Evolutionary conservation across 2,113 vertebrate genomes (phyloP).

Genomic region (Catagonus wagneri): DNA sequence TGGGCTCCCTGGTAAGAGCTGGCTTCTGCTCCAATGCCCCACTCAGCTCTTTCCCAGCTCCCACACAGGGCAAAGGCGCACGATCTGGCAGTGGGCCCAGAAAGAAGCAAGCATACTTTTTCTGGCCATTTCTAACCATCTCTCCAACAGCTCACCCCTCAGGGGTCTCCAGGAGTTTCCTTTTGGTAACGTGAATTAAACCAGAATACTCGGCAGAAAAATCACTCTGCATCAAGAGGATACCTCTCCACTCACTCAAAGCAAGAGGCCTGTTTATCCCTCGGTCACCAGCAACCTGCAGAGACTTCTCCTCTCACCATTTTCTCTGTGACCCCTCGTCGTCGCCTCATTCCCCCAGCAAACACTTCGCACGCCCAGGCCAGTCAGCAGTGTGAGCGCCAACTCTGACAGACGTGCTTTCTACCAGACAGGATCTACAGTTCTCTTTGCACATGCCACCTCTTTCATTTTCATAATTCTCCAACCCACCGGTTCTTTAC

Average conservation of each 20-base stretch:
- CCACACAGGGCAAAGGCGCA: neutral
- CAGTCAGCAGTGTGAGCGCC: neutral
- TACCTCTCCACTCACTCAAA: neutral
- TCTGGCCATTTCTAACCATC: neutral
- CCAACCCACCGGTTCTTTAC: neutral
- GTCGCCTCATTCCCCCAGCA: neutral
- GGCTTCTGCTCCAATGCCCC: neutral
- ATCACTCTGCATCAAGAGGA: neutral
- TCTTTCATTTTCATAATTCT: neutral
- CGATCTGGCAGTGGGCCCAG: neutral
- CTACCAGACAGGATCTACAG: neutral
- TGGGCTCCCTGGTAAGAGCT: neutral
- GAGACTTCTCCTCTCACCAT: neutral
- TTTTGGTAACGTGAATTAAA: neutral
- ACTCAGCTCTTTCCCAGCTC: neutral
- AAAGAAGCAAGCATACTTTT: neutral
- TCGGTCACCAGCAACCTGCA: neutral
- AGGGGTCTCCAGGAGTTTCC: neutral
- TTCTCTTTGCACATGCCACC: neutral
- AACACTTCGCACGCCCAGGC: neutral
- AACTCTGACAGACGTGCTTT: neutral
- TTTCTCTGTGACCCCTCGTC: neutral
- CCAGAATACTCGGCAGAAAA: constrained; percentile 11
- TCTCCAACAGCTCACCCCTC: neutral
- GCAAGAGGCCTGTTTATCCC: neutral